Evolutionary conservation across 1,140 invertebrate genomes (phyloP).

Genomic region (Batillaria attramentaria): DNA sequence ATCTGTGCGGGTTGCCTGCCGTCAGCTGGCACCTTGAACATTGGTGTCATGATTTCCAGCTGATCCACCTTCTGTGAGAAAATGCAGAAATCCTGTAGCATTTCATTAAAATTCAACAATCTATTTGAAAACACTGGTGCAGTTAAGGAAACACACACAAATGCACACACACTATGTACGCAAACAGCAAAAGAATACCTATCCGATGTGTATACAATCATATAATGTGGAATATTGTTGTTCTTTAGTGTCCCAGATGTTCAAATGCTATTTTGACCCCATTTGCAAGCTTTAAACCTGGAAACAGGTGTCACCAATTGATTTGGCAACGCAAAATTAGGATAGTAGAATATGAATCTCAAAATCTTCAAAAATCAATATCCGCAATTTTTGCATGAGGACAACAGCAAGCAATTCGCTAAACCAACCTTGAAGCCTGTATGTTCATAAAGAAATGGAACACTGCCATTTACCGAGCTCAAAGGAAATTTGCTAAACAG

Average conservation of each 20-base stretch:
- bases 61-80: constrained; percentile 18
- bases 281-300: too few species aligned
- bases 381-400: too few species aligned
- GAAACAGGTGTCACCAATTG: too few species aligned
- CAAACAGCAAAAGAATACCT: not conserved
- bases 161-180: not conserved
- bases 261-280: too few species aligned
- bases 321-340: too few species aligned
- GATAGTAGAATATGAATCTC: too few species aligned
- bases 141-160: not conserved
- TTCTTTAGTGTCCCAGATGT: not conserved
- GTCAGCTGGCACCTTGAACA: not conserved
- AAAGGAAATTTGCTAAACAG: too few species aligned
- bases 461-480: too few species aligned
- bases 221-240: not conserved
- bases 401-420: too few species aligned
- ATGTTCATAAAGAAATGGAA: too few species aligned
- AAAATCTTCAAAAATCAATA: too few species aligned
- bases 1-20: not conserved
- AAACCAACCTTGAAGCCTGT: too few species aligned
- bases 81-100: not conserved
- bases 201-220: not conserved
- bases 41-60: constrained; percentile 1
- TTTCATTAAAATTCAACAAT: not conserved
- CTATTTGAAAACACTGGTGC: not conserved